These are phyloP conservation scores for Petrocephalus sullivani DNA, from an alignment of 2,797 vertebrate species.

Conservation along the genomic window DNA sequence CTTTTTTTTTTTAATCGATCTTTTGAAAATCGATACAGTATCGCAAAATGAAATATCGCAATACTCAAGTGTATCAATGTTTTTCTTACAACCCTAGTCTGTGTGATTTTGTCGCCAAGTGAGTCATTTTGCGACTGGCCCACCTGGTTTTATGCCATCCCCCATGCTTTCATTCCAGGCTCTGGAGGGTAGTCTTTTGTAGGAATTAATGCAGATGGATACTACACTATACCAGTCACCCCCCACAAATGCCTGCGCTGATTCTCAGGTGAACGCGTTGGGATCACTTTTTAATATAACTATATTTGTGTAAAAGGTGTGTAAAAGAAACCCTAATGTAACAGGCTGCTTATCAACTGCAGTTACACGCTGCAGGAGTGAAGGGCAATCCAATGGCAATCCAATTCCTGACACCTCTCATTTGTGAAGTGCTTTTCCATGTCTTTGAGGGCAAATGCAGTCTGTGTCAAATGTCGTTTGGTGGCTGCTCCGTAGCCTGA, in stretches of 20 bases:
- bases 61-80: no score
- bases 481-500: not conserved
- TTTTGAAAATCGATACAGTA: no score
- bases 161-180: not conserved
- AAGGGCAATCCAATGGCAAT: not conserved
- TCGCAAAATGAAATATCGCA: no score
- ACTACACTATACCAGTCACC: not conserved
- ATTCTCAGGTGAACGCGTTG: not conserved
- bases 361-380: not conserved
- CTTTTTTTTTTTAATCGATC: no score
- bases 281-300: not conserved
- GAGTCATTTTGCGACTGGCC: not conserved
- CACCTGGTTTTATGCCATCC: not conserved
- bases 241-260: not conserved
- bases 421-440: constrained; percentile 11
- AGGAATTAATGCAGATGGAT: not conserved
- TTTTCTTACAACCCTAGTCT: no score
- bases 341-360: not conserved
- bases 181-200: not conserved
- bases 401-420: not conserved
- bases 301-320: not conserved
- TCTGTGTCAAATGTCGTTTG: not conserved
- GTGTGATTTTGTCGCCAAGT: not conserved
- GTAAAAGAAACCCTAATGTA: not conserved
- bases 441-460: not conserved